A percentile compares a stretch with the other conserved stretches of the same genome.
phyloP scores from a whole-genome alignment of 2,113 vertebrate species.

The Athene cunicularia region DNA sequence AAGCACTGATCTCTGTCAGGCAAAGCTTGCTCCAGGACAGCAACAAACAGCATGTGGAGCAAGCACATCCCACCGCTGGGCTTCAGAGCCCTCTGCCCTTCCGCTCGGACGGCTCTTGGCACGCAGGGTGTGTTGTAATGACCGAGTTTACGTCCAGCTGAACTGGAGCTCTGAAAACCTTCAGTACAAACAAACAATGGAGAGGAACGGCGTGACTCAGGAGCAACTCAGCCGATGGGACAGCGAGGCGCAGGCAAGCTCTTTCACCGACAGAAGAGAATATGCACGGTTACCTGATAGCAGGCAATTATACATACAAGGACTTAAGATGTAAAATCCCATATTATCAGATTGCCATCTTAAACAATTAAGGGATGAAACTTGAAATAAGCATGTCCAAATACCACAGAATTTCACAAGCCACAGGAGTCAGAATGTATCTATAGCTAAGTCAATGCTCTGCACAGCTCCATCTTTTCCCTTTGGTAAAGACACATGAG shows the following conservation, averaged over 20 bases:
- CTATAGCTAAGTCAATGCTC: background rate
- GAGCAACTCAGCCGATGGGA: fast-evolving
- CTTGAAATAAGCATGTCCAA: background rate
- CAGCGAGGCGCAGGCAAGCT: background rate
- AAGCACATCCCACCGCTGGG: no score
- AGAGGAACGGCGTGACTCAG: background rate
- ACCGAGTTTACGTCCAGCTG: background rate
- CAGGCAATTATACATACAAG: background rate
- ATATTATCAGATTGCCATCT: background rate
- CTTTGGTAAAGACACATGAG: background rate
- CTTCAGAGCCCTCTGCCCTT: background rate
- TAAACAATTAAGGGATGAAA: background rate
- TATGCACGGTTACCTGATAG: background rate
- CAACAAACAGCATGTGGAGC: no score
- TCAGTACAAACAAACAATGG: background rate
- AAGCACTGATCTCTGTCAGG: no score
- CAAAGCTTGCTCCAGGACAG: no score
- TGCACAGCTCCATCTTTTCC: background rate
- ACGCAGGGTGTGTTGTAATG: background rate
- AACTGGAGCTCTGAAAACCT: background rate
- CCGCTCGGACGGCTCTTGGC: background rate
- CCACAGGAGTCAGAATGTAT: background rate
- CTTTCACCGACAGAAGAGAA: background rate
- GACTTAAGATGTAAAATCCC: background rate
- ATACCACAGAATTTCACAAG: background rate